Evolutionary conservation across 2,888 invertebrate genomes (phyloP), one percentile per base, ranked within the genome.

Genomic region (Macrosiphum euphorbiae): DNA sequence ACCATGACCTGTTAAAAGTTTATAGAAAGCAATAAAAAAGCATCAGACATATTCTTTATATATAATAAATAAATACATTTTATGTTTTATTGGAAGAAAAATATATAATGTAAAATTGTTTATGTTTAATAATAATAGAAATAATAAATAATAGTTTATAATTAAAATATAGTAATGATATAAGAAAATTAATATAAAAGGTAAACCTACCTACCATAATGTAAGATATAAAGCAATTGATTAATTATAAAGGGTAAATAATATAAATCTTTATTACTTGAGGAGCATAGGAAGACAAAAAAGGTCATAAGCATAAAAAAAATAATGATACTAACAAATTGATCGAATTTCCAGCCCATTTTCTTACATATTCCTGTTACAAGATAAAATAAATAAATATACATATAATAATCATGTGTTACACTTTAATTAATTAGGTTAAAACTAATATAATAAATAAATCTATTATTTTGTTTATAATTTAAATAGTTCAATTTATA

Each of bases 301-400:
- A 92, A 78, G 24, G 44, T 67, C 52, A 92, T 88, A 92, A 67
- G 41, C 67, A 92, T 88, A 10, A 28, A 41, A 67, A 92, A 61
- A 52, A 88, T 11, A 92, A 52, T 78, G 13, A 88, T 92, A 92
- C 24, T 50, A 92, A 67, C 16, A 88, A 67, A 67, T 88, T 88
- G 52, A 52, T 88, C 52, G 41, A 78, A 92, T 92, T 88, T 88
- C 52, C 88, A 78, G n/a, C 78, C 26, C 4, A n/a, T 78, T 92
- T 61, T 61, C 88, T 92, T 92, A 92, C 67, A 92, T 78, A 88
- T 52, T 92, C 92, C 92, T 92, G 92, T 92, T 88, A 92, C 88
- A 92, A 92, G 41, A 88, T 52, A 44, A 88, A 88, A 92, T 88
- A 92, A 88, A 87, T 44, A 58, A 44, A 86, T 3, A 91, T 44